Conservation (phyloP, 2,113 vertebrate species). For the Laterallus jamaicensis region DNA sequence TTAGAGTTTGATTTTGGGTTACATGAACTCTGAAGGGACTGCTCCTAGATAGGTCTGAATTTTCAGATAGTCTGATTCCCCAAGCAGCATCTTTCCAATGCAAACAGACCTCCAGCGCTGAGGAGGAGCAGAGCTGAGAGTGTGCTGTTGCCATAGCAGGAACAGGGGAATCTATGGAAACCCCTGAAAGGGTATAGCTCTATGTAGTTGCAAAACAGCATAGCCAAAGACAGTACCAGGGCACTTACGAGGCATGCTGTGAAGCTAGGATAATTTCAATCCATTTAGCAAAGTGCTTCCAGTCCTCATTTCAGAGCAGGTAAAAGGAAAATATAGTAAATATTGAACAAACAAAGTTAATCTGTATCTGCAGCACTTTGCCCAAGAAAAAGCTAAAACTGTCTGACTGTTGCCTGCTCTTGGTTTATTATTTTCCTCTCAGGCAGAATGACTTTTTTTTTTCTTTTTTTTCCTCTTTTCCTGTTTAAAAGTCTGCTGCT, state of each 20-base stretch:
- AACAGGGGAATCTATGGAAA: slow-evolving; percentile 52
- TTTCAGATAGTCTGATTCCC: background rate
- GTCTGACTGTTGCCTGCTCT: background rate
- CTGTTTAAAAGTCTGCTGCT: background rate
- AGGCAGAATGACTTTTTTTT: background rate
- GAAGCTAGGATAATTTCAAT: slow-evolving; percentile 52
- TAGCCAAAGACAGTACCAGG: background rate
- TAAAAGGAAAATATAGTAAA: slow-evolving; percentile 40
- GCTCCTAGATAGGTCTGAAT: background rate
- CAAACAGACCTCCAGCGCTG: background rate
- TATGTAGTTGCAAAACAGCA: background rate
- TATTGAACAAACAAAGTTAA: slow-evolving; percentile 56
- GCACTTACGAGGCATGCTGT: slow-evolving; percentile 5
- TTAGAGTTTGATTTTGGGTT: background rate
- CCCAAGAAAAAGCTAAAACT: background rate
- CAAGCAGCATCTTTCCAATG: background rate
- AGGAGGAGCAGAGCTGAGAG: background rate
- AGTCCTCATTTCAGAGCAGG: background rate
- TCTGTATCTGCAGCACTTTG: slow-evolving; percentile 21
- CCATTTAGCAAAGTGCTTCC: slow-evolving; percentile 69
- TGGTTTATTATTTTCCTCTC: slow-evolving; percentile 17
- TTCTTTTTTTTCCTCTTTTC: background rate
- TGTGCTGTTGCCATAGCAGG: slow-evolving; percentile 57
- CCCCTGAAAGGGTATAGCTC: slow-evolving; percentile 40
- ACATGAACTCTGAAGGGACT: background rate